Evolutionary conservation across 2,888 invertebrate species (phyloP).

Genomic region (Sesia apiformis): DNA sequence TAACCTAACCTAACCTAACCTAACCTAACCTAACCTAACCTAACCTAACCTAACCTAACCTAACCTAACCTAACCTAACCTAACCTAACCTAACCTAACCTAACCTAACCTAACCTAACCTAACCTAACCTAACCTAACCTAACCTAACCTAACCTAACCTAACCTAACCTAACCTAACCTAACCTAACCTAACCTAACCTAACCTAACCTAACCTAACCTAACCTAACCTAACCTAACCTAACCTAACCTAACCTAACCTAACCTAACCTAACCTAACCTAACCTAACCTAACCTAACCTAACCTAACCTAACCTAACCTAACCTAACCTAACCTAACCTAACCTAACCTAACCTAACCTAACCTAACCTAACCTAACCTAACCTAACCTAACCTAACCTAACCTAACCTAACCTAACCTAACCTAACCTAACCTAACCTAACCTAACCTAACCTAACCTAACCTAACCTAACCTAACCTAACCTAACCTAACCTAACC

Average conservation of each 20-base stretch:
- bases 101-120: constrained; percentile 12
- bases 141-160: constrained; percentile 19
- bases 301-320: constrained; percentile 9
- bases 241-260: constrained; percentile 15
- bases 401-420: constrained; percentile 10
- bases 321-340: constrained; percentile 7
- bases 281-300: constrained; percentile 13
- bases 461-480: too few relatives aligned
- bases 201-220: constrained; percentile 16
- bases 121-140: constrained; percentile 17
- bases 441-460: constrained; percentile 9
- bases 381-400: constrained; percentile 8
- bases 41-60: constrained; percentile 12
- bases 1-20: constrained; percentile 11
- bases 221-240: constrained; percentile 10
- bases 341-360: constrained; percentile 11
- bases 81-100: constrained; percentile 12
- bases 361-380: too few relatives aligned
- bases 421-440: constrained; percentile 9
- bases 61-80: constrained; percentile 13
- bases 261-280: constrained; percentile 13
- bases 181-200: constrained; percentile 16
- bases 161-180: constrained; percentile 15
- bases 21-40: constrained; percentile 9
- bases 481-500: constrained; percentile 7